Conservation (phyloP, 1,140 invertebrate genomes). For the Arctopsyche grandis region DNA sequence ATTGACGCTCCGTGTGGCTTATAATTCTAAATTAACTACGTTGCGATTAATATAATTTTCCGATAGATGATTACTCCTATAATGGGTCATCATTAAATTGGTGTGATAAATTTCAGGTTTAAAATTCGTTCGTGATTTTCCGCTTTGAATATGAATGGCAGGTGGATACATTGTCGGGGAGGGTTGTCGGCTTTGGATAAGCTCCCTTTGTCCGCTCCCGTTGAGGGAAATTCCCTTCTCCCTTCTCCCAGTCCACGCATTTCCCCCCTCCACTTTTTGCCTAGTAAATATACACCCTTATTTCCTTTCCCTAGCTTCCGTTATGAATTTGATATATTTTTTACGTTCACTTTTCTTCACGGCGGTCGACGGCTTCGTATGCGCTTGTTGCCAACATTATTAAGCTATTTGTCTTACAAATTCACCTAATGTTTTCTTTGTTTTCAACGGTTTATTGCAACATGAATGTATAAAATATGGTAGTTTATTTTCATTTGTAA, state of each 20-base stretch:
- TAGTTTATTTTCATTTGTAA: no score
- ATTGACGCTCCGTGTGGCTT: background rate
- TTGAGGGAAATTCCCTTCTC: background rate
- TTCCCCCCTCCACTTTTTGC: background rate
- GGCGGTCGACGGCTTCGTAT: conserved; percentile 22
- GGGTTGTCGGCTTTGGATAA: conserved; percentile 7
- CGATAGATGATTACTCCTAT: background rate
- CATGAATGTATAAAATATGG: no score
- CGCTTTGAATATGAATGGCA: conserved; percentile 34
- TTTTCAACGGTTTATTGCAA: conserved; percentile 12
- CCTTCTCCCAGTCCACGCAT: background rate
- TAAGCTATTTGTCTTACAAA: conserved; percentile 32
- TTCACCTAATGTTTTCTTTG: conserved; percentile 7
- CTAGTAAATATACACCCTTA: conserved; percentile 23
- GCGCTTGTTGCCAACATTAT: conserved; percentile 25
- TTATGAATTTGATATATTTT: conserved; percentile 35
- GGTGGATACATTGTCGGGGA: conserved; percentile 32
- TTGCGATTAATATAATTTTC: background rate
- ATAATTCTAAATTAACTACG: background rate
- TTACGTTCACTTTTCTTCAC: conserved; percentile 20
- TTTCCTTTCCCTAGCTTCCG: conserved; percentile 17
- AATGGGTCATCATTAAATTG: background rate
- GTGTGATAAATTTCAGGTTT: background rate
- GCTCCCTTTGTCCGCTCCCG: conserved; percentile 1
- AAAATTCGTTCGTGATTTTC: background rate